Conservation (phyloP, 1,140 invertebrate species). For the Magallana ariakensis region DNA sequence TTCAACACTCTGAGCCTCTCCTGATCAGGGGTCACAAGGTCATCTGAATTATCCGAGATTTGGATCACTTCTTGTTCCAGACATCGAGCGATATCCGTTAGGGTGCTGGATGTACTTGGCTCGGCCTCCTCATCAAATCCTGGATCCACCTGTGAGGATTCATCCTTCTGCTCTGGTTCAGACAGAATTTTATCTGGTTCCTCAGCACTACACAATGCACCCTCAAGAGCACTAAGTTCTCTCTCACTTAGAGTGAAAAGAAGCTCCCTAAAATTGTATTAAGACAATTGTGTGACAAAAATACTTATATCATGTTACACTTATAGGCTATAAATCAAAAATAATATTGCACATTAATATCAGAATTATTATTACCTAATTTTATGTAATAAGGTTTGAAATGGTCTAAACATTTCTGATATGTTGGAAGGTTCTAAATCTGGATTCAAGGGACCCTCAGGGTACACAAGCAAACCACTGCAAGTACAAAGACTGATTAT, state of each 20-base stretch:
- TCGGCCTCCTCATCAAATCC: conserved; percentile 63
- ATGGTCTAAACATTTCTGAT: conserved; percentile 98
- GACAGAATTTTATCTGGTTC: conserved; percentile 81
- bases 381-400: conserved; percentile 83
- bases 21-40: conserved; percentile 64
- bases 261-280: conserved; percentile 84
- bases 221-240: conserved; percentile 91
- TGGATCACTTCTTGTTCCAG: conserved; percentile 41
- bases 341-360: background rate
- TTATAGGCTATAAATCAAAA: background rate
- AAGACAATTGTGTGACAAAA: too few relatives aligned
- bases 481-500: conserved; percentile 49
- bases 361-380: conserved; percentile 78
- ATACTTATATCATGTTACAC: too few relatives aligned
- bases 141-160: conserved; percentile 60
- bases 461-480: conserved; percentile 92
- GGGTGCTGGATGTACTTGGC: conserved; percentile 37
- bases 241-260: conserved; percentile 91
- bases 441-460: conserved; percentile 95
- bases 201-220: conserved; percentile 93
- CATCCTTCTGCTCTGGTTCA: conserved; percentile 42
- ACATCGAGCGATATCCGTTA: background rate
- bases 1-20: background rate
- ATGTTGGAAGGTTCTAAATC: conserved; percentile 89
- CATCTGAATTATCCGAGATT: conserved; percentile 44